Evolutionary conservation across 2,888 invertebrate genomes (phyloP), one percentile per base, ranked within the genome.

Genomic region (Agonopterix arenella): DNA sequence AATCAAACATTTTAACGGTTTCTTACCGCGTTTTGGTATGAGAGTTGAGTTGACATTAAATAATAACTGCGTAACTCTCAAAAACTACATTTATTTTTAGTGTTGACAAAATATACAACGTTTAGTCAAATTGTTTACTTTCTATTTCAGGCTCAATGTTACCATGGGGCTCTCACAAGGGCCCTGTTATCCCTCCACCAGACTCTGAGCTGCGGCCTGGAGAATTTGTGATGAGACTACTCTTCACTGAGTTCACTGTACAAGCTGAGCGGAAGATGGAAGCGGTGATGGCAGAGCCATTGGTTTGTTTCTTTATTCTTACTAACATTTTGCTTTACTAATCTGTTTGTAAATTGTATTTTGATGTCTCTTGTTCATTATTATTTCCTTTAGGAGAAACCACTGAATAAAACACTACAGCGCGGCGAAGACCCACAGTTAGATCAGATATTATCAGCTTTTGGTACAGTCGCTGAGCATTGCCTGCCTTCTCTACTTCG

Each of bases 181-280:
- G 95, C 57, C 84, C 92, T n/a, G 73, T 86, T 36, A 83, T 90
- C 52, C 75, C 91, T 41, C 82, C 88, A 18, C 74, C 80, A 8
- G 93, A 95, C 68, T 90, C 92, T 64, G 93, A 94, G 65, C 84
- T 95, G 11, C 91, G 96, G 52, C 97, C 97, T 0, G 99, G 99
- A 9, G 98, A 99, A 83, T 98, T 95, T 84, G 97, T 99, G 0
- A 97, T 99, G 94, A 92, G 98, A 53, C 95, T 97, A 44, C 90
- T 99, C 1, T 98, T 99, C 74, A 93, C 97, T 1, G 98, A 99
- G 81, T 98, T 99, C 71, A 98, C 98, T 0, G 90, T 95, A 1
- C 95, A 97, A 68, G 97, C 98, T 1, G 98, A 98, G 70, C 95
- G 95, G 74, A 99, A 99, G 85, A 97, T 99, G 84, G 98, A 98